Conservation (phyloP, 2,888 invertebrate species). For the Andrena haemorrhoa region DNA sequence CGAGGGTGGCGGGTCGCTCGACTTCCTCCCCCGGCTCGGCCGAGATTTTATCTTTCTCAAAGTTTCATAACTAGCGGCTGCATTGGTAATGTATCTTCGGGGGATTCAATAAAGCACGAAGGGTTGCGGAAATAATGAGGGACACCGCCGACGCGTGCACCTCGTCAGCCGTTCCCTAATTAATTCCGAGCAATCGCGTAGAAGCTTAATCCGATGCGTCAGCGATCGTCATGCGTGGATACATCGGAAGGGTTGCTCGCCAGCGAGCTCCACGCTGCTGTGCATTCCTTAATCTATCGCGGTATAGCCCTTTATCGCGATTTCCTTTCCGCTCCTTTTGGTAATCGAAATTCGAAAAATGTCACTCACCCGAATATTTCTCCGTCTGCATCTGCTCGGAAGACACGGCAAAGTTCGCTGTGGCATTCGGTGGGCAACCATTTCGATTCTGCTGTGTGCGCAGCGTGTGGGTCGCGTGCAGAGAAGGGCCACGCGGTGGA, state of each 20-base stretch:
- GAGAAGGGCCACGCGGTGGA: slow-evolving; percentile 93
- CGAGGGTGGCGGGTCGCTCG: background rate
- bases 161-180: slow-evolving; percentile 55
- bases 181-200: slow-evolving; percentile 53
- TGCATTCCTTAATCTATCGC: background rate
- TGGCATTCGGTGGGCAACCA: slow-evolving; percentile 77
- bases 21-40: slow-evolving; percentile 18
- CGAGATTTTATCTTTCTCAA: slow-evolving; percentile 51
- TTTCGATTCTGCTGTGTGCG: slow-evolving; percentile 86
- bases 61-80: slow-evolving; percentile 55
- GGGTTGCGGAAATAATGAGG: slow-evolving; percentile 47
- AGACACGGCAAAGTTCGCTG: slow-evolving; percentile 86
- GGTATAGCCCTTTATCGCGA: background rate
- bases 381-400: slow-evolving; percentile 82
- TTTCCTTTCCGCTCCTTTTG: background rate
- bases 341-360: background rate
- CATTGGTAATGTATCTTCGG: slow-evolving; percentile 55
- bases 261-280: background rate
- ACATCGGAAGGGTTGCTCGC: slow-evolving; percentile 11
- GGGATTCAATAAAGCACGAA: slow-evolving; percentile 54
- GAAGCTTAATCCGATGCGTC: slow-evolving; percentile 44
- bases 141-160: slow-evolving; percentile 50
- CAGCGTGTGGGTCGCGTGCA: slow-evolving; percentile 87
- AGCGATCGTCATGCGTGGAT: slow-evolving; percentile 41
- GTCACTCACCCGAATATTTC: slow-evolving; percentile 77